Conservation (phyloP, 2,113 vertebrate genomes). For the Prolemur simus region DNA sequence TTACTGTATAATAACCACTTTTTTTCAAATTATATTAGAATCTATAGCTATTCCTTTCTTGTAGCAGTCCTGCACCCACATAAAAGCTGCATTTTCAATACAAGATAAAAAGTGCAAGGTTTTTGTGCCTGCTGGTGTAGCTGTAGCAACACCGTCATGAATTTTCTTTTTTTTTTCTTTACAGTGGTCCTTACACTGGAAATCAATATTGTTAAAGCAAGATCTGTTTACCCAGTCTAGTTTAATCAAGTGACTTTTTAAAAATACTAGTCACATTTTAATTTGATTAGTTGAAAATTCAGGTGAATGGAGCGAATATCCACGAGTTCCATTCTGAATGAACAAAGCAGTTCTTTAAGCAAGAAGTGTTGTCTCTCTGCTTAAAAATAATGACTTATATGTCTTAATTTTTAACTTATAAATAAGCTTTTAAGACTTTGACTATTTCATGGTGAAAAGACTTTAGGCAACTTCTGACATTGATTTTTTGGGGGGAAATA, state of each 20-base stretch:
- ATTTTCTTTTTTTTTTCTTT: neutral
- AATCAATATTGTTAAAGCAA: neutral
- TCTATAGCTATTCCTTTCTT: neutral
- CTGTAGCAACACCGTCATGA: neutral
- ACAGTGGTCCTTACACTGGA: neutral
- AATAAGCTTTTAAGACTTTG: neutral
- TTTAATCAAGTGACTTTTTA: neutral
- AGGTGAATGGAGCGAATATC: neutral
- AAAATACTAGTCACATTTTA: neutral
- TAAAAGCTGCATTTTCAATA: neutral
- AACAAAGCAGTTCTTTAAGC: neutral
- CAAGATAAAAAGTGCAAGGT: neutral
- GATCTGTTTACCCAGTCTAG: neutral
- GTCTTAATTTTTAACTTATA: neutral
- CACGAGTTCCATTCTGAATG: neutral
- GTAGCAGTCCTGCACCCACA: neutral
- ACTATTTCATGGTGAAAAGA: neutral
- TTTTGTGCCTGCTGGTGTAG: neutral
- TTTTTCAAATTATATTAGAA: neutral
- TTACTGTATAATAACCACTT: neutral
- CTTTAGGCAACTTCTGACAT: neutral
- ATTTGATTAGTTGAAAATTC: conserved; percentile 29
- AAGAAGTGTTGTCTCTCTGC: neutral
- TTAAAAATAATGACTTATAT: neutral
- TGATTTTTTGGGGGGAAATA: neutral